A percentile compares a stretch with the other conserved stretches of the same genome.
Evolutionary conservation across 1,140 invertebrate species (phyloP).

Genomic region (Marisa cornuarietis): DNA sequence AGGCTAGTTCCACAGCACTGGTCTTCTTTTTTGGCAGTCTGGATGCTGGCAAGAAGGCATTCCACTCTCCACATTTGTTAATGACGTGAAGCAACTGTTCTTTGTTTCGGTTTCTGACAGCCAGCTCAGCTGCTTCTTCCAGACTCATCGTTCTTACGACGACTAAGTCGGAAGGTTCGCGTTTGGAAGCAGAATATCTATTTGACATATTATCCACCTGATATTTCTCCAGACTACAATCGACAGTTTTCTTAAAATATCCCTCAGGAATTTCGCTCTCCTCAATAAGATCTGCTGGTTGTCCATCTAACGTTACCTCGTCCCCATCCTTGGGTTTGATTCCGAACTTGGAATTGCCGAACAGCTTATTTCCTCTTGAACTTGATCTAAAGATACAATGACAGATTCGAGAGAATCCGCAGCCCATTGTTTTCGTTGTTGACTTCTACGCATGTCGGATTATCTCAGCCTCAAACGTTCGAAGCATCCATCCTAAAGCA

Average conservation of each 20-base stretch:
- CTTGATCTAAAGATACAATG: not conserved
- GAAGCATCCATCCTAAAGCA: too few species aligned
- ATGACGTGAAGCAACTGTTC: slow-evolving; percentile 13
- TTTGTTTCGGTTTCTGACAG: slow-evolving; percentile 7
- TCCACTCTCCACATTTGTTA: slow-evolving; percentile 12
- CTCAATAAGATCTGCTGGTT: too few species aligned
- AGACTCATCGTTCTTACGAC: not conserved
- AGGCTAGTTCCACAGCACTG: slow-evolving; percentile 43
- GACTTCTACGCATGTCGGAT: not conserved
- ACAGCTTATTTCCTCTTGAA: not conserved
- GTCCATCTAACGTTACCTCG: too few species aligned
- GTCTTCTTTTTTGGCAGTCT: slow-evolving; percentile 3
- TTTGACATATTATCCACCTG: too few species aligned
- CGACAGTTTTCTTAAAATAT: too few species aligned
- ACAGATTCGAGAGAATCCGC: slow-evolving; percentile 16
- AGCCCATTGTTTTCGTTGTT: slow-evolving; percentile 16
- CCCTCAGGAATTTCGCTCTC: too few species aligned
- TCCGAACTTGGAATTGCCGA: not conserved
- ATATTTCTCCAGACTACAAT: too few species aligned
- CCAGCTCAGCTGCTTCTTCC: slow-evolving; percentile 13
- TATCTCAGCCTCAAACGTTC: too few species aligned
- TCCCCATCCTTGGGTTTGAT: too few species aligned
- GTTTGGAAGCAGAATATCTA: too few species aligned
- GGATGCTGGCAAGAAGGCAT: not conserved
- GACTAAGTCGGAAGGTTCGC: not conserved